phyloP scores from a whole-genome alignment of 2,797 vertebrate species.

The Carcharodon carcharias region DNA sequence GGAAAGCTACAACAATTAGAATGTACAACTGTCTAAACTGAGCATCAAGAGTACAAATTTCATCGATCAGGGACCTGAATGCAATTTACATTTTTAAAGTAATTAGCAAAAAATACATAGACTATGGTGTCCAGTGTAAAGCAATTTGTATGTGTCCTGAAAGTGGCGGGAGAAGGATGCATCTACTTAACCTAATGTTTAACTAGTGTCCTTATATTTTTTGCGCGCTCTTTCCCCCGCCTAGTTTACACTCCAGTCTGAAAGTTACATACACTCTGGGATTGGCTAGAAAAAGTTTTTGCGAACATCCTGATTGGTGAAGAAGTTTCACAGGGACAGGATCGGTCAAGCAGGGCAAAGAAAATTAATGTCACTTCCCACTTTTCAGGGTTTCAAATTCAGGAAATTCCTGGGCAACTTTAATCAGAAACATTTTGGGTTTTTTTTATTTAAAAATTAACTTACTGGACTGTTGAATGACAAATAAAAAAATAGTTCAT shows the following conservation, averaged over 20 bases:
- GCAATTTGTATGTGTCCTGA: neutral
- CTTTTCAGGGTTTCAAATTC: neutral
- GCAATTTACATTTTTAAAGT: neutral
- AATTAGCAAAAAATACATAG: no score
- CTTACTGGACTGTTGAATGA: neutral
- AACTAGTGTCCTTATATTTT: neutral
- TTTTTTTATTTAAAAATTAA: no score
- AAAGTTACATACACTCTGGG: neutral
- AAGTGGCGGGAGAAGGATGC: no score
- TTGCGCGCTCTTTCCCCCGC: constrained; percentile 7
- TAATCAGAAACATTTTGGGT: neutral
- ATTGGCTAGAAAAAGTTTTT: neutral
- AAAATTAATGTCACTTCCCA: neutral
- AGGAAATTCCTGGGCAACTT: neutral
- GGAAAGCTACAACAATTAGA: no score
- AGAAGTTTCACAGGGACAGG: neutral
- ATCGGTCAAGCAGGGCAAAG: neutral
- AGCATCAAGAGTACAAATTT: no score
- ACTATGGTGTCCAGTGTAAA: neutral
- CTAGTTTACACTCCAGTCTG: neutral
- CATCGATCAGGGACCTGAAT: no score
- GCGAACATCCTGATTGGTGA: neutral
- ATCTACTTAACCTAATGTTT: neutral
- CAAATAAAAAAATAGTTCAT: neutral
- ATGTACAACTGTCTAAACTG: no score